phyloP scores from a whole-genome alignment of 2,113 vertebrate species.

The Psilopogon haemacephalus region DNA sequence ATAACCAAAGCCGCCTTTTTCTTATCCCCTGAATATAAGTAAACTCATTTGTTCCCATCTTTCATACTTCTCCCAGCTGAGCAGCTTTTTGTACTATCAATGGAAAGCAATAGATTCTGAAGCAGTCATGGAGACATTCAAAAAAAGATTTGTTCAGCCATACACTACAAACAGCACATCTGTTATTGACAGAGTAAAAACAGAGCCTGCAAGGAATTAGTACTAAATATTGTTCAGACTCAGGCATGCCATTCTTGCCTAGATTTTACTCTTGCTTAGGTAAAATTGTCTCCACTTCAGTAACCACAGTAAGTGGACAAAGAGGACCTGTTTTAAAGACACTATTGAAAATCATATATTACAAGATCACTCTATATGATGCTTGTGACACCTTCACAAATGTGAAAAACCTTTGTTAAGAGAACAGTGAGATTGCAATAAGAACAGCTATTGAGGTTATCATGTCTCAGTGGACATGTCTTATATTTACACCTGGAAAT shows the following conservation, averaged over 20 bases:
- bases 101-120: slow-evolving; percentile 35
- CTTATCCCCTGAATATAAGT: not conserved
- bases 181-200: slow-evolving; percentile 57
- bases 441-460: not conserved
- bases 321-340: not conserved
- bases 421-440: not conserved
- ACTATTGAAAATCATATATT: not conserved
- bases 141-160: slow-evolving; percentile 41
- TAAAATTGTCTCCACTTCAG: slow-evolving; percentile 5
- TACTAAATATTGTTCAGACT: slow-evolving; percentile 14
- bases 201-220: not conserved
- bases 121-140: slow-evolving; percentile 26
- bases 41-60: not conserved
- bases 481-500: slow-evolving; percentile 39
- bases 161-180: slow-evolving; percentile 42
- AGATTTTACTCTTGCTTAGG: slow-evolving; percentile 3
- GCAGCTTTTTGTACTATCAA: slow-evolving; percentile 4
- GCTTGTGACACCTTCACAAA: not conserved
- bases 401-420: not conserved
- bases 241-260: not conserved
- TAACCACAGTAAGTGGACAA: not conserved
- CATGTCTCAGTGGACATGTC: not conserved
- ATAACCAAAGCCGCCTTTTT: not conserved
- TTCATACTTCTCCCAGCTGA: not conserved
- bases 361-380: not conserved